Conservation (phyloP, 2,113 vertebrate species). For the Cochlearius cochlearius region DNA sequence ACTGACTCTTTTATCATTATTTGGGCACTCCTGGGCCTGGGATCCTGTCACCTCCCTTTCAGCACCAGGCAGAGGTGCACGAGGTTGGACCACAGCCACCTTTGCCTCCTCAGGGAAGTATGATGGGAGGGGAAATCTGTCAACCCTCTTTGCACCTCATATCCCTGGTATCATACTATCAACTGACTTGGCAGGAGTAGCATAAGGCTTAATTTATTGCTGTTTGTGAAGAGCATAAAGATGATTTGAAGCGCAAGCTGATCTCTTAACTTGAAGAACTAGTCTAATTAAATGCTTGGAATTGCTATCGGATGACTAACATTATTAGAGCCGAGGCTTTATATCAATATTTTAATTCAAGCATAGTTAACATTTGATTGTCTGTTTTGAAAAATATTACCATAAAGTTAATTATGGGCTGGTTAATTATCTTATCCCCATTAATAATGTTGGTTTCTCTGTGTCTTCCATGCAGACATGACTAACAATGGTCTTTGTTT, state of each 20-base stretch:
- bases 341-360: background rate
- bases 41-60: background rate
- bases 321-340: background rate
- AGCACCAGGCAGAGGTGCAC: background rate
- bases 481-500: background rate
- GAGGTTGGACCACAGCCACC: background rate
- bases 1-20: background rate
- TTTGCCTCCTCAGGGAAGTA: background rate
- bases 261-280: background rate
- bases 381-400: background rate
- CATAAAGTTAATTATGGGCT: background rate
- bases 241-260: slow-evolving; percentile 3
- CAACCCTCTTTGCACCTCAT: background rate
- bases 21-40: background rate
- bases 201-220: slow-evolving; percentile 3
- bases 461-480: background rate
- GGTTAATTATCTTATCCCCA: background rate
- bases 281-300: slow-evolving; percentile 18
- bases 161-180: background rate
- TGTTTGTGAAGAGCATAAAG: background rate
- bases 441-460: background rate
- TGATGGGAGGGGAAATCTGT: background rate
- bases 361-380: background rate
- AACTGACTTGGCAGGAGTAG: background rate
- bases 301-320: background rate